Evolutionary conservation across 2,888 invertebrate genomes (phyloP).

Genomic region (Caenorhabditis japonica): DNA sequence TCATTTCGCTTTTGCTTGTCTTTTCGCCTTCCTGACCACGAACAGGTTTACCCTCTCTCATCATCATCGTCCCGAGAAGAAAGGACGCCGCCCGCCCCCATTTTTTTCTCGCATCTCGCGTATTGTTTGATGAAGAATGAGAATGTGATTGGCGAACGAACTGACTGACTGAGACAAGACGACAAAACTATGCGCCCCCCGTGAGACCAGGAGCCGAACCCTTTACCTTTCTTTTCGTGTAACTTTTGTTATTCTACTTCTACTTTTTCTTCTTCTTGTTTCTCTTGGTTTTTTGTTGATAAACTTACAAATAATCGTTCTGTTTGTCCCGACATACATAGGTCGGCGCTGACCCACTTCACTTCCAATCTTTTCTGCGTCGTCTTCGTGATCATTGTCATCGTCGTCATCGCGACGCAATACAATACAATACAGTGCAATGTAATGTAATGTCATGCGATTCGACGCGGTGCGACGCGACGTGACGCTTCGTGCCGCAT

Average conservation of each 20-base stretch:
- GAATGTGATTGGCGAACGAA: too few relatives aligned
- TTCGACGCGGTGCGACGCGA: too few relatives aligned
- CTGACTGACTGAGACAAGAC: too few relatives aligned
- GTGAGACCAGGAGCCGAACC: too few relatives aligned
- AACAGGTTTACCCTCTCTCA: slow-evolving; percentile 21
- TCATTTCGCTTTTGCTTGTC: slow-evolving; percentile 19
- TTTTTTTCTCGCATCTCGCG: slow-evolving; percentile 35
- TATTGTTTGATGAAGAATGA: slow-evolving; percentile 40
- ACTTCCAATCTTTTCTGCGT: slow-evolving; percentile 22
- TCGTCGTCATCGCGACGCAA: slow-evolving; percentile 1
- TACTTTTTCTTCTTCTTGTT: slow-evolving; percentile 25
- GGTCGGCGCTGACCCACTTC: slow-evolving; percentile 49
- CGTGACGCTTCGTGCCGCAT: too few relatives aligned
- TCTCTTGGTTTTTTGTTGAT: too few relatives aligned
- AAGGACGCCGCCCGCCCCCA: slow-evolving; percentile 18
- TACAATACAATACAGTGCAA: too few relatives aligned
- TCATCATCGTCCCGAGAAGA: slow-evolving; percentile 11
- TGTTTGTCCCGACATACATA: slow-evolving; percentile 45
- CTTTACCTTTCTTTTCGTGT: slow-evolving; percentile 5
- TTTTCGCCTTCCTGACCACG: slow-evolving; percentile 6
- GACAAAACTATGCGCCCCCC: too few relatives aligned
- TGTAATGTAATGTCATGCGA: too few relatives aligned
- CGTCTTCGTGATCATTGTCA: not conserved
- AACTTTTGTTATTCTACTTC: slow-evolving; percentile 28
- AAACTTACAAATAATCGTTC: too few relatives aligned